Evolutionary conservation across 2,797 vertebrate species (phyloP).

Genomic region (Orientallactaga sibirica): DNA sequence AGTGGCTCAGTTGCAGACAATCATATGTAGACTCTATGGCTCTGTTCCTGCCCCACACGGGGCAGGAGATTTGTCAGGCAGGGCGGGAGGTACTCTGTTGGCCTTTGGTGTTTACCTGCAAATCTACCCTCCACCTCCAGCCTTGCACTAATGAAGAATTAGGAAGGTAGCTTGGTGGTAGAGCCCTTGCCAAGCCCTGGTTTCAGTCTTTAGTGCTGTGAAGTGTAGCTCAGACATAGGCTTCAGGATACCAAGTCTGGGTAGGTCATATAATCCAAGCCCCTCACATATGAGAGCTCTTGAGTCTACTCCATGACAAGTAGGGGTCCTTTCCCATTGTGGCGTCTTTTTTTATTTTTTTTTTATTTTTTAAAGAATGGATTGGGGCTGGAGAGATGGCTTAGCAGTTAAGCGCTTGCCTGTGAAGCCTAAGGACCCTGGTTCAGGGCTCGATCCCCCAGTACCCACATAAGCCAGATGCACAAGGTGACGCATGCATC

Average conservation of each 20-base stretch:
- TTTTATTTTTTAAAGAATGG: no score
- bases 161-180: not conserved
- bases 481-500: no score
- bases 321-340: not conserved
- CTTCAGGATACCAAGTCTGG: not conserved
- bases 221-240: not conserved
- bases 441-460: no score
- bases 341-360: not conserved
- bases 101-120: not conserved
- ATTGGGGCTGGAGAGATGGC: no score
- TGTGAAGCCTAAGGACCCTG: no score
- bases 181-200: not conserved
- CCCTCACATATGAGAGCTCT: not conserved
- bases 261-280: not conserved
- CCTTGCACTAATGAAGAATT: not conserved
- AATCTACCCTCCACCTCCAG: not conserved
- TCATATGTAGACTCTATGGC: not conserved
- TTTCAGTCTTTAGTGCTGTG: not conserved
- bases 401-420: no score
- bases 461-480: no score
- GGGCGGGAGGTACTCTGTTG: not conserved
- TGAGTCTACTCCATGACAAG: not conserved
- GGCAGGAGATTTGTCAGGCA: not conserved
- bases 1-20: not conserved
- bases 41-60: not conserved